Evolutionary conservation across 2,797 vertebrate genomes (phyloP).

Genomic region (Sylvia borin): DNA sequence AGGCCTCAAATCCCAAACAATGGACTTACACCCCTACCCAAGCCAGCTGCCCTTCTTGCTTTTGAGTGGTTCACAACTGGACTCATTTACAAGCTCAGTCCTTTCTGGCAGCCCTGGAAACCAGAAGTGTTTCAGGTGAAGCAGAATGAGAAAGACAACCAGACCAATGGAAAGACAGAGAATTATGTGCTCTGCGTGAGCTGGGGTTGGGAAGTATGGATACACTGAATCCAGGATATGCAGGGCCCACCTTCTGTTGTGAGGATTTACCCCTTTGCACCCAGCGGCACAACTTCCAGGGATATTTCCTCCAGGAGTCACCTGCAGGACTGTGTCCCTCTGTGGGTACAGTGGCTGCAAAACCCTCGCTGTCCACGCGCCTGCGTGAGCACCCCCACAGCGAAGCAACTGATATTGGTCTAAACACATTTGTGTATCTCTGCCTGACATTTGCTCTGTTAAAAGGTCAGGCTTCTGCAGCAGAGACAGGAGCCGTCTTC

Average conservation of each 20-base stretch:
- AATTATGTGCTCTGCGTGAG: not conserved
- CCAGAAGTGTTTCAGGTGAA: not conserved
- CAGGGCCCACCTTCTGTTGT: rapidly evolving
- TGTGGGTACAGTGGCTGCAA: not conserved
- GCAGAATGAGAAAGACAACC: not conserved
- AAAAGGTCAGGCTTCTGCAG: slow-evolving; percentile 62
- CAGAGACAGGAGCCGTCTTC: not conserved
- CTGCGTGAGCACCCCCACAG: rapidly evolving
- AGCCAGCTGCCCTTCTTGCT: not conserved
- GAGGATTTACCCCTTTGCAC: not conserved
- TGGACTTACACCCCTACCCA: not conserved
- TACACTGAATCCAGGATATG: rapidly evolving
- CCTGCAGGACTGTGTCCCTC: not conserved
- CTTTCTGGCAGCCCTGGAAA: not conserved
- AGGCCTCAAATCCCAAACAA: not conserved
- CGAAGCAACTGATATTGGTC: slow-evolving; percentile 17
- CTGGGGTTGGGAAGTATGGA: not conserved
- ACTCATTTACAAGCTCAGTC: not conserved
- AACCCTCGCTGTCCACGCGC: not conserved
- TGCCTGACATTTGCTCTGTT: slow-evolving; percentile 68
- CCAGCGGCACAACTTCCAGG: not conserved
- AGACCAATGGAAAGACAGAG: not conserved
- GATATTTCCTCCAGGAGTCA: not conserved
- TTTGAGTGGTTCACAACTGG: not conserved
- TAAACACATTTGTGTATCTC: slow-evolving; percentile 65